phyloP scores from a whole-genome alignment of 2,888 invertebrate genomes.

The Folsomia manolachei region DNA sequence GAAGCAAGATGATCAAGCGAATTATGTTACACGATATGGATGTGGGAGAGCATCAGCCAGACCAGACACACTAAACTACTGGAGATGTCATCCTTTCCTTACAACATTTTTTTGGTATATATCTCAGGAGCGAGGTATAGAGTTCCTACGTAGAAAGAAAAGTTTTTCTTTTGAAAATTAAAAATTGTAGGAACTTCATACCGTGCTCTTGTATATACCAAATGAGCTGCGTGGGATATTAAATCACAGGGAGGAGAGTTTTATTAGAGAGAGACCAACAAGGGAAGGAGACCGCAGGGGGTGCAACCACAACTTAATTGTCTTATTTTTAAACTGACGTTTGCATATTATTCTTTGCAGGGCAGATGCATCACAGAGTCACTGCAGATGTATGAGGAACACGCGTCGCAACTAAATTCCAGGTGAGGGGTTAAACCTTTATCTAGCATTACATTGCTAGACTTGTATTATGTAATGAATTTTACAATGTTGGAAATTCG shows the following conservation, averaged over 20 bases:
- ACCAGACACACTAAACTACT: not conserved
- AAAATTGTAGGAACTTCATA: constrained; percentile 23
- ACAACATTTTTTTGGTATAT: not conserved
- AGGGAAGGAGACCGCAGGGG: not conserved
- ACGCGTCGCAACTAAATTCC: no score
- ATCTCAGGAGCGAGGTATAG: constrained; percentile 17
- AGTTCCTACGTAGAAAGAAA: constrained; percentile 16
- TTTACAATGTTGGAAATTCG: no score
- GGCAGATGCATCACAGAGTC: not conserved
- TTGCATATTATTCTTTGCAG: not conserved
- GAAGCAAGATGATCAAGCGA: constrained; percentile 17
- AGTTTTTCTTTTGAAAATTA: constrained; percentile 12
- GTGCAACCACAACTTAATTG: not conserved
- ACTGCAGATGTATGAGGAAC: no score
- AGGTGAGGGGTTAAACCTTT: no score
- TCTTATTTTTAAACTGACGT: not conserved
- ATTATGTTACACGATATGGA: constrained; percentile 23
- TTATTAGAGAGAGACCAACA: not conserved
- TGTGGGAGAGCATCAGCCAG: constrained; percentile 10
- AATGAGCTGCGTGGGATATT: constrained; percentile 10
- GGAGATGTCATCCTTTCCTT: not conserved
- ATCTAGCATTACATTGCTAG: no score
- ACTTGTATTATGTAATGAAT: no score
- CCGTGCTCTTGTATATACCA: constrained; percentile 18
- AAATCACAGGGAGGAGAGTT: not conserved